Conservation (phyloP, 2,888 invertebrate genomes). For the Ophraella communa region DNA sequence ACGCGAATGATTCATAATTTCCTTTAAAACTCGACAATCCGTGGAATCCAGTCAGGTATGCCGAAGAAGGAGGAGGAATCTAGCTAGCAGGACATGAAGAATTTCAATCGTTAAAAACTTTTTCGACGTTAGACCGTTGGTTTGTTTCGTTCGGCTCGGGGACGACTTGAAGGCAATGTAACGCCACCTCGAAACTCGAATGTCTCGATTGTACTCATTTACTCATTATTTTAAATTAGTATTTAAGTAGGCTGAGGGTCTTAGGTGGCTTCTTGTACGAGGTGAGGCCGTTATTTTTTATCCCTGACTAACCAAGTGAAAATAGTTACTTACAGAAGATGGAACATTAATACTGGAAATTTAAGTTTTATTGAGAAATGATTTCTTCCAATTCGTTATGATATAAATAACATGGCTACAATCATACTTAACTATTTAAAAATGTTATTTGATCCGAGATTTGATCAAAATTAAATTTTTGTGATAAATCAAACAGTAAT, state of each 20-base stretch:
- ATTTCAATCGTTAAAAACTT: slow-evolving; percentile 15
- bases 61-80: slow-evolving; percentile 36
- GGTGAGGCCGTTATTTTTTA: background rate
- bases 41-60: slow-evolving; percentile 37
- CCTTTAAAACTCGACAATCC: slow-evolving; percentile 25
- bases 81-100: slow-evolving; percentile 11
- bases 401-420: no score
- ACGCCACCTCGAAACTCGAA: slow-evolving; percentile 36
- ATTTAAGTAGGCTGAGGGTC: slow-evolving; percentile 37
- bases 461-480: no score
- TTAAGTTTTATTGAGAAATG: no score
- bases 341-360: background rate
- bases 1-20: slow-evolving; percentile 37
- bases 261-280: slow-evolving; percentile 16
- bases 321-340: background rate
- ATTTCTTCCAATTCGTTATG: no score
- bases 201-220: slow-evolving; percentile 41
- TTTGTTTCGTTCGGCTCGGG: background rate
- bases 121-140: background rate
- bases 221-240: slow-evolving; percentile 46
- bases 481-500: no score
- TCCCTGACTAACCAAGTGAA: background rate
- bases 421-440: no score
- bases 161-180: slow-evolving; percentile 5
- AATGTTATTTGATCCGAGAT: no score